These are phyloP conservation scores for Aegypius monachus DNA, from an alignment of 2,113 vertebrate species.

Conservation along the genomic window DNA sequence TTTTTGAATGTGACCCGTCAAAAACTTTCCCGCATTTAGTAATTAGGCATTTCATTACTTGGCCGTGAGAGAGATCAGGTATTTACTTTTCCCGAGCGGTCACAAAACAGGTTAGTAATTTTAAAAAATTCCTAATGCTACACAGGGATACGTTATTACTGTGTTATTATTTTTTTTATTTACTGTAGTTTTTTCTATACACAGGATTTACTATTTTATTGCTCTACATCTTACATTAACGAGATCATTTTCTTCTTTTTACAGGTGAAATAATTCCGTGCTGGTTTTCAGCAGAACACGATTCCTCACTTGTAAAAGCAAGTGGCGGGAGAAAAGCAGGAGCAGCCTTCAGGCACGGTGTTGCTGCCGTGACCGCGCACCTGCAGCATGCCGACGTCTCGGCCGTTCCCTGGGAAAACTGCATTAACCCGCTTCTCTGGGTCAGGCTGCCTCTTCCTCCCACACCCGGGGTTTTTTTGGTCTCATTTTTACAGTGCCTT, in stretches of 20 bases:
- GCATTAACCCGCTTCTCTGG: neutral
- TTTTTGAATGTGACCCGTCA: neutral
- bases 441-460: neutral
- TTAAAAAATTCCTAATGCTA: neutral
- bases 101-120: neutral
- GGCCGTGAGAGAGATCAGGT: neutral
- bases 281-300: neutral
- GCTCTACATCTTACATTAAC: neutral
- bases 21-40: neutral
- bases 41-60: neutral
- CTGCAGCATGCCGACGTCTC: accelerated
- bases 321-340: neutral
- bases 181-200: neutral
- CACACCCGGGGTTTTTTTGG: too few relatives aligned
- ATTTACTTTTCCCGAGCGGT: neutral
- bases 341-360: neutral
- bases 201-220: neutral
- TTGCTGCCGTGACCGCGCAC: neutral
- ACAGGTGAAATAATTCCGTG: neutral
- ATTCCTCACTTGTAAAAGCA: neutral
- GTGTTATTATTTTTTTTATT: neutral
- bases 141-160: neutral
- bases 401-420: neutral
- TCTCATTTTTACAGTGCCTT: too few relatives aligned
- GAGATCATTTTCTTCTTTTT: neutral